phyloP scores from a whole-genome alignment of 2,888 invertebrate species.

The Aquatica leii region DNA sequence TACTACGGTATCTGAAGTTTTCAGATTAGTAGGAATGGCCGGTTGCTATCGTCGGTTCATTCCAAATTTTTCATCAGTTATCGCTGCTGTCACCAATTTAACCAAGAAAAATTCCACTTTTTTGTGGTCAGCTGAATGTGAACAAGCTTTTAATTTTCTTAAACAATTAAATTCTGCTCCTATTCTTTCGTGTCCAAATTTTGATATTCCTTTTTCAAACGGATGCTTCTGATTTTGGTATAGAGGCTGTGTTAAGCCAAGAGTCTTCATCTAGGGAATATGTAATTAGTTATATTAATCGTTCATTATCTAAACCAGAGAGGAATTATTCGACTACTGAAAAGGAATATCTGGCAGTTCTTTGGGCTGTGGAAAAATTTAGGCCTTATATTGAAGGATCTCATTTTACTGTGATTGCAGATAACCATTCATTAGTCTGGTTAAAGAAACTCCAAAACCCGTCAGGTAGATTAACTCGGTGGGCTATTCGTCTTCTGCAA shows the following conservation, averaged over 20 bases:
- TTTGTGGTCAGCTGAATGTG: constrained; percentile 19
- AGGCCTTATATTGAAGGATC: constrained; percentile 37
- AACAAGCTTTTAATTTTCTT: constrained; percentile 19
- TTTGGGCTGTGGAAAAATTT: constrained; percentile 32
- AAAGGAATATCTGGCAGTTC: constrained; percentile 31
- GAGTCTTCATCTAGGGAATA: not conserved
- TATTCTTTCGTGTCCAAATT: constrained; percentile 26
- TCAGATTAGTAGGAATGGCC: constrained; percentile 28
- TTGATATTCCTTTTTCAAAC: constrained; percentile 21
- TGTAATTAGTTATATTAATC: constrained; percentile 16
- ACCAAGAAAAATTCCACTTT: constrained; percentile 27
- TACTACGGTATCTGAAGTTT: constrained; percentile 20
- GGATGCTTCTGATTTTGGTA: constrained; percentile 13
- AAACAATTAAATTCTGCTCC: constrained; percentile 19
- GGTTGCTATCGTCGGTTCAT: constrained; percentile 37
- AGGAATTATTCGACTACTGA: constrained; percentile 34
- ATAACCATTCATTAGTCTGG: no score
- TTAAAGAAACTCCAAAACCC: no score
- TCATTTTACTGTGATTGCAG: constrained; percentile 29
- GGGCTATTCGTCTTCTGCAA: no score
- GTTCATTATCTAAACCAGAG: constrained; percentile 20
- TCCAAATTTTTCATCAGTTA: constrained; percentile 24
- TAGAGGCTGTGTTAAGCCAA: constrained; percentile 19
- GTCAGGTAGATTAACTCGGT: no score
- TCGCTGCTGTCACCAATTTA: constrained; percentile 26